Base-by-base conservation (phyloP, 2,113 vertebrate genomes). In the Ranitomeya variabilis region DNA sequence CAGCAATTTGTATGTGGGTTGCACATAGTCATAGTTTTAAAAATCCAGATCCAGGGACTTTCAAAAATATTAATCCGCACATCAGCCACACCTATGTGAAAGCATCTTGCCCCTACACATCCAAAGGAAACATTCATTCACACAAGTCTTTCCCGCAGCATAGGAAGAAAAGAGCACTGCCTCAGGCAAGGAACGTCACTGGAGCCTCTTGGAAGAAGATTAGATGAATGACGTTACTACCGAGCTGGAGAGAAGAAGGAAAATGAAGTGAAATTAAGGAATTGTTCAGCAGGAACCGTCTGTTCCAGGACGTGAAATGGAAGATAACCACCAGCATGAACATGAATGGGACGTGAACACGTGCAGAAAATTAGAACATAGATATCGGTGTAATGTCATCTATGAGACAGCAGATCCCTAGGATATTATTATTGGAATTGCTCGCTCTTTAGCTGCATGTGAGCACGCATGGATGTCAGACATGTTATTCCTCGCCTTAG, bases 41-140 rank as follows among this genome's bases (percentile, higher is more conserved):
- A 74, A 51, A 74, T 51, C 31, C 37, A 45, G 26, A 31, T 31
- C 71, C 31, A 45, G 31, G 14, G 15, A 19, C 18, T 74, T 74
- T 74, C 31, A 74, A 18, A 21, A 69, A 67, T 31, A 54, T n/a
- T 67, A 21, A 66, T 52, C 18, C 55, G 2, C 14, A 26, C 23
- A 18, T 86, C 23, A 77, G 73, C 69, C 84, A 77, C 71, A 77
- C 85, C 73, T 62, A 66, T 9, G 21, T 64, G 31, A 64, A 67
- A 26, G 26, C n/a, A 80, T 71, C 77, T 59, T 81, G 77, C 80
- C 78, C 54, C 18, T 80, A 71, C 86, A 87, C 62, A 80, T 80
- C 78, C 77, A 31, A 21, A 87, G 64, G 86, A 87, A 87, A 80
- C 26, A 77, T 73, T 85, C 83, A 79, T 52, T 78, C 59, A 78